Percentiles rank a stretch among this genome's conserved stretches.
phyloP scores from a whole-genome alignment of 1,140 invertebrate species.

The Nebria ingens region DNA sequence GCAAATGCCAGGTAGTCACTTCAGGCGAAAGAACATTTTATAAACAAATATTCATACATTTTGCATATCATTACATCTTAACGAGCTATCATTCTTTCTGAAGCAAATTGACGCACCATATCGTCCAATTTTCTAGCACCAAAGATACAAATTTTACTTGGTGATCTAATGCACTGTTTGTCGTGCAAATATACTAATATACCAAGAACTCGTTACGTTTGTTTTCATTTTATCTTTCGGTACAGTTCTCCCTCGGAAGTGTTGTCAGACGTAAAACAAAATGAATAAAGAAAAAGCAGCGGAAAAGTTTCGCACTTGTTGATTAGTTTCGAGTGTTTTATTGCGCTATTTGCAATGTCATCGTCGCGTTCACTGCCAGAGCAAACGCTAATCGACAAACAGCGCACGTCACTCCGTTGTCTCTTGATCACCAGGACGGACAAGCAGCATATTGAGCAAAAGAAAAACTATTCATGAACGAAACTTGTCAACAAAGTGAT shows the following conservation, averaged over 20 bases:
- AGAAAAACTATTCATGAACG: no score
- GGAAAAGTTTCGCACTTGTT: constrained; percentile 8
- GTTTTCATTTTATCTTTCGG: background rate
- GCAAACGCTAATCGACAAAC: background rate
- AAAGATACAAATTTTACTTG: background rate
- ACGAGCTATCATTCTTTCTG: constrained; percentile 2
- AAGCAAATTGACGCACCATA: background rate
- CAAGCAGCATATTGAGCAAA: no score
- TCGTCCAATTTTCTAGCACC: background rate
- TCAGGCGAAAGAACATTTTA: background rate
- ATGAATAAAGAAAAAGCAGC: background rate
- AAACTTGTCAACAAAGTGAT: no score
- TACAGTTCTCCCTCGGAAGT: background rate
- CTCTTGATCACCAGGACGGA: no score
- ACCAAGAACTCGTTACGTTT: background rate
- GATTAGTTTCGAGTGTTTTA: constrained; percentile 3
- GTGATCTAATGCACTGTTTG: background rate
- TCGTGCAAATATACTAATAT: background rate
- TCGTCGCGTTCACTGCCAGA: background rate
- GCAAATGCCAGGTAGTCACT: background rate
- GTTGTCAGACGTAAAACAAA: background rate
- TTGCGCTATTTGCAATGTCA: constrained; percentile 1
- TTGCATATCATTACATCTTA: constrained; percentile 7
- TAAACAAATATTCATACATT: constrained; percentile 10
- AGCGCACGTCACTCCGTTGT: background rate